Percentiles rank a stretch among this genome's conserved stretches.
Conservation (phyloP, 1,140 invertebrate genomes). For the Eriocheir sinensis region DNA sequence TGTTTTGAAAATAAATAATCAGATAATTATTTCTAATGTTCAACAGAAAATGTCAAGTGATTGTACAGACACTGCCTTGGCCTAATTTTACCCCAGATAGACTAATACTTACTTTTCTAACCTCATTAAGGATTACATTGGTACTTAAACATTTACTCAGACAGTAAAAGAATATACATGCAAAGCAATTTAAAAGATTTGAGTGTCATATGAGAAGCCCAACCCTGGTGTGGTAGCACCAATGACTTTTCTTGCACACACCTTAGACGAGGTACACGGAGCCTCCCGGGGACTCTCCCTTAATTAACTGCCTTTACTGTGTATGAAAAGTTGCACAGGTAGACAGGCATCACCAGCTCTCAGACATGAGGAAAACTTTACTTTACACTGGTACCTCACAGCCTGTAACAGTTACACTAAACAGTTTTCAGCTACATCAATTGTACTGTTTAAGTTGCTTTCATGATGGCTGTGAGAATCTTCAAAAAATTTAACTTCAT, state of each 20-base stretch:
- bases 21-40: background rate
- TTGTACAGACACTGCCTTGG: background rate
- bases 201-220: background rate
- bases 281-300: background rate
- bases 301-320: background rate
- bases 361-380: background rate
- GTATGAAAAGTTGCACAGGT: constrained; percentile 25
- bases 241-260: constrained; percentile 15
- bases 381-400: constrained; percentile 24
- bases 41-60: background rate
- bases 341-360: constrained; percentile 12
- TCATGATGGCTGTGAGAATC: constrained; percentile 2
- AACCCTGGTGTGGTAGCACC: background rate
- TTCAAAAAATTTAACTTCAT: background rate
- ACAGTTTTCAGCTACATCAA: constrained; percentile 24
- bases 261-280: background rate
- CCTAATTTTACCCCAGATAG: background rate
- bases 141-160: background rate
- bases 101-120: background rate
- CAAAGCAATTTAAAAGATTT: background rate
- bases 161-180: constrained; percentile 26
- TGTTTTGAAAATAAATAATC: background rate
- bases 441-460: constrained; percentile 16
- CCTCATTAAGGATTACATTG: background rate
- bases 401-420: constrained; percentile 4